Evolutionary conservation across 1,140 invertebrate species (phyloP).

Genomic region (Elymnias hypermnestra): DNA sequence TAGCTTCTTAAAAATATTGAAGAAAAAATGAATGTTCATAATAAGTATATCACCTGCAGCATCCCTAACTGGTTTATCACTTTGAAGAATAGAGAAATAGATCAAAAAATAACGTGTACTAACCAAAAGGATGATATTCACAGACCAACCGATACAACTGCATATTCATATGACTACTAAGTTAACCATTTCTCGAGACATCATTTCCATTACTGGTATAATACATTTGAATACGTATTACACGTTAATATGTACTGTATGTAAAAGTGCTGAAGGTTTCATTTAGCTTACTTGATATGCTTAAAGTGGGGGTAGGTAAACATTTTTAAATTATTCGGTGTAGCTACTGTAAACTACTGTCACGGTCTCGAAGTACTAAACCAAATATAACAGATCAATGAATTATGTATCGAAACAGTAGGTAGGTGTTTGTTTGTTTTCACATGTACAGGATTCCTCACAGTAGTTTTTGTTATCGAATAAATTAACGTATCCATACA

Average conservation of each 20-base stretch:
- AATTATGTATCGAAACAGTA: conserved; percentile 2
- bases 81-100: no score
- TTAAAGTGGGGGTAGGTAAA: not conserved
- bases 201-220: conserved; percentile 24
- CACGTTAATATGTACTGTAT: no score
- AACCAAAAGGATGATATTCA: not conserved
- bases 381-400: conserved; percentile 7
- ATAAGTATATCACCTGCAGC: no score
- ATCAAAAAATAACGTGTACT: no score
- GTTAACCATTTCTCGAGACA: conserved; percentile 30
- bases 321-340: conserved; percentile 28
- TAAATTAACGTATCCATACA: not conserved
- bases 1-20: no score
- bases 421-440: not conserved
- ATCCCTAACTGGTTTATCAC: no score
- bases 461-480: not conserved
- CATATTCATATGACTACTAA: conserved; percentile 32
- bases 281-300: conserved; percentile 4
- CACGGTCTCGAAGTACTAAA: not conserved
- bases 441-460: not conserved
- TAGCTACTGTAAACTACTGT: conserved; percentile 55
- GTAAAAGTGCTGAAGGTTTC: no score
- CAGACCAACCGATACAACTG: conserved; percentile 5
- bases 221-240: not conserved
- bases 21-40: no score